Evolutionary conservation across 2,113 vertebrate genomes (phyloP).

Genomic region (Cnemophilus loriae): DNA sequence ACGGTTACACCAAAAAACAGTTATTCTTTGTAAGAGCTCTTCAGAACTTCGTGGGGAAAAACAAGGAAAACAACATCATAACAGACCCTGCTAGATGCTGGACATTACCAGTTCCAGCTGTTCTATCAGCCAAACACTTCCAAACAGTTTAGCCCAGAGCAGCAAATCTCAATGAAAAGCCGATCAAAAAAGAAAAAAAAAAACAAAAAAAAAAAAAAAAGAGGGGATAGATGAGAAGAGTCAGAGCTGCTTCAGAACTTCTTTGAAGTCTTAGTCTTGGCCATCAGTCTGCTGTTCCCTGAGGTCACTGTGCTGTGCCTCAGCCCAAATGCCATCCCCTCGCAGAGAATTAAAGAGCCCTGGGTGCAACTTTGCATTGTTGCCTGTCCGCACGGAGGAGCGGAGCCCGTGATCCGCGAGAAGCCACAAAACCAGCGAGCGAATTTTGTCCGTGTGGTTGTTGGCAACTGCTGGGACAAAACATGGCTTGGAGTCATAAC

Average conservation of each 20-base stretch:
- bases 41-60: not conserved
- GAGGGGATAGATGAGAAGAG: not conserved
- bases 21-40: not conserved
- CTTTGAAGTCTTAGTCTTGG: not conserved
- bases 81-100: not conserved
- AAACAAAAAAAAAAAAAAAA: no score
- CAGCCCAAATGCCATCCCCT: not conserved
- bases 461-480: not conserved
- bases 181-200: not conserved
- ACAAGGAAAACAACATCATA: not conserved
- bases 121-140: slow-evolving; percentile 12
- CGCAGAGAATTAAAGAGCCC: not conserved
- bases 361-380: not conserved
- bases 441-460: not conserved
- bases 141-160: slow-evolving; percentile 21
- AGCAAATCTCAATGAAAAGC: slow-evolving; percentile 7
- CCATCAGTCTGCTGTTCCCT: not conserved
- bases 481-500: not conserved
- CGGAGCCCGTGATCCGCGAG: not conserved
- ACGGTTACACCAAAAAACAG: rapidly evolving
- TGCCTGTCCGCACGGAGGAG: not conserved
- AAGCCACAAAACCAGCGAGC: not conserved
- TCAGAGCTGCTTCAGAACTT: not conserved
- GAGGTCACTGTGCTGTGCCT: not conserved
- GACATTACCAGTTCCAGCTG: slow-evolving; percentile 21